These are phyloP conservation scores for Drosophila equinoxialis DNA, from an alignment of 1,140 invertebrate species.

Conservation along the genomic window DNA sequence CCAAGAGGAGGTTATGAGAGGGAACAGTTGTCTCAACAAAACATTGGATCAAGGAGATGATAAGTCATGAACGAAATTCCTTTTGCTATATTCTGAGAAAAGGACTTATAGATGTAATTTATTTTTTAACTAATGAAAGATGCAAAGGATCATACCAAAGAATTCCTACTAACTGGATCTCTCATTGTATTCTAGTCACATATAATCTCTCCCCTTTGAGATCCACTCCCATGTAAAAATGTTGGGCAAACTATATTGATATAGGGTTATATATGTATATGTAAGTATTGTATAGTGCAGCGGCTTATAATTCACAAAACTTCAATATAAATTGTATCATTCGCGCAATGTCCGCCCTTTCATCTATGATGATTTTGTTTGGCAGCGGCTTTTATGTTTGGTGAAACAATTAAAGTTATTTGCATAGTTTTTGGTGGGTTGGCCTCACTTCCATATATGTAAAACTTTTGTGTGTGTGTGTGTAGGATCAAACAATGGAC, in stretches of 20 bases:
- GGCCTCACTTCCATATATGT: slow-evolving; percentile 16
- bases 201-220: not conserved
- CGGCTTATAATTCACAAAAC: slow-evolving; percentile 62
- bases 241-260: not conserved
- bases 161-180: no score
- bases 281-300: not conserved
- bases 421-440: slow-evolving; percentile 67
- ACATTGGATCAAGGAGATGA: no score
- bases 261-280: slow-evolving; percentile 54
- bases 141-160: no score
- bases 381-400: slow-evolving; percentile 68
- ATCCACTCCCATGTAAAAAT: not conserved
- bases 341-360: slow-evolving; percentile 47
- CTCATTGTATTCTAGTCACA: no score
- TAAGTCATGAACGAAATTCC: no score
- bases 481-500: slow-evolving; percentile 9
- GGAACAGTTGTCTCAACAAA: slow-evolving; percentile 36
- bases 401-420: slow-evolving; percentile 79
- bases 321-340: slow-evolving; percentile 65
- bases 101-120: no score
- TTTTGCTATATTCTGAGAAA: no score
- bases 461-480: not conserved
- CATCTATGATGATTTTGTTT: slow-evolving; percentile 54
- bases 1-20: not conserved
- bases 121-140: no score